Evolutionary conservation across 1,140 invertebrate genomes (phyloP).

Genomic region (Solenopsis fugax): DNA sequence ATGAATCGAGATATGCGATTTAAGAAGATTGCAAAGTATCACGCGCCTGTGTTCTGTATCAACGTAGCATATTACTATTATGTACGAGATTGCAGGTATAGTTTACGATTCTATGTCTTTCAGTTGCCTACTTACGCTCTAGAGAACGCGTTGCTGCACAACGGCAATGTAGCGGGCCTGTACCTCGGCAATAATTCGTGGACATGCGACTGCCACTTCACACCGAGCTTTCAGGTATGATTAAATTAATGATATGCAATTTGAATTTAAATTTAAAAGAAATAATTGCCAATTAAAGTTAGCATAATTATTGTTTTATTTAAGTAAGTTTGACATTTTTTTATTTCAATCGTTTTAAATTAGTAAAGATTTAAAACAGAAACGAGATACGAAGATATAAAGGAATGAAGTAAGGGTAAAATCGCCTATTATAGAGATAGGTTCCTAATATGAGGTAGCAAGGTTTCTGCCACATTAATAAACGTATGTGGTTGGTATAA

Average conservation of each 20-base stretch:
- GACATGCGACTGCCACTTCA: constrained; percentile 93
- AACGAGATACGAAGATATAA: neutral
- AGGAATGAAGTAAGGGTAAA: neutral
- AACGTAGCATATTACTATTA: neutral
- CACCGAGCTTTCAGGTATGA: constrained; percentile 90
- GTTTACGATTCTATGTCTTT: constrained; percentile 66
- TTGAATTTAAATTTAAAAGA: neutral
- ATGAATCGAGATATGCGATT: constrained; percentile 9
- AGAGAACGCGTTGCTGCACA: constrained; percentile 91
- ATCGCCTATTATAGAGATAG: no score
- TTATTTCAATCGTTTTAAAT: neutral
- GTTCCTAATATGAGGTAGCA: no score
- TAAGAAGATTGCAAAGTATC: neutral
- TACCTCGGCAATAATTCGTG: constrained; percentile 92
- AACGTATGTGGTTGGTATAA: no score
- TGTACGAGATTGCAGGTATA: neutral
- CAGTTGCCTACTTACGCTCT: constrained; percentile 92
- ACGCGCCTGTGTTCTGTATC: neutral
- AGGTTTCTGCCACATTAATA: no score
- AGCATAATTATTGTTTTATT: neutral
- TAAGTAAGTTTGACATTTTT: neutral
- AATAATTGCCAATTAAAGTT: neutral
- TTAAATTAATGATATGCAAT: neutral
- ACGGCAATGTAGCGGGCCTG: constrained; percentile 89
- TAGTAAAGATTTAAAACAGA: neutral